Conservation (phyloP, 2,888 invertebrate genomes). For the Meteorus cinctellus region DNA sequence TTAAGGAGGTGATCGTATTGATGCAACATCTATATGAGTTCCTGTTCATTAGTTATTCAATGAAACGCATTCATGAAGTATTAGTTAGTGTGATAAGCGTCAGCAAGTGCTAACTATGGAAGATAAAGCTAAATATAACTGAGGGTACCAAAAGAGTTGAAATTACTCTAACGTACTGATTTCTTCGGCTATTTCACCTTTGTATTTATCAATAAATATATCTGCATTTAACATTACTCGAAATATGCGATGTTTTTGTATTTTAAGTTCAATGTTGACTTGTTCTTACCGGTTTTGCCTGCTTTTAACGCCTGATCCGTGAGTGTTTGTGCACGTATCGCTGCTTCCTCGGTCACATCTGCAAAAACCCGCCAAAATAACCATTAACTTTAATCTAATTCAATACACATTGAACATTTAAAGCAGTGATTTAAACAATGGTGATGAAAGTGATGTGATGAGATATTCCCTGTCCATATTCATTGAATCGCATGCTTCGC, state of each 20-base stretch:
- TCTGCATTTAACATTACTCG: neutral
- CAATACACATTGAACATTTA: constrained; percentile 62
- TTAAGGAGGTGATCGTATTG: neutral
- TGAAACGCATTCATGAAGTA: constrained; percentile 69
- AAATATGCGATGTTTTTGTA: constrained; percentile 17
- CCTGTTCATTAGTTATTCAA: constrained; percentile 56
- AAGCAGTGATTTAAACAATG: constrained; percentile 71
- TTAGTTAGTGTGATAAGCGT: constrained; percentile 72
- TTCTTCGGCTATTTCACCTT: constrained; percentile 59
- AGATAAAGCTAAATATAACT: constrained; percentile 74
- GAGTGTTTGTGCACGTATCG: constrained; percentile 67
- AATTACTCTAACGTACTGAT: constrained; percentile 65
- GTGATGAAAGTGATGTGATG: constrained; percentile 72
- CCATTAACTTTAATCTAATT: constrained; percentile 40
- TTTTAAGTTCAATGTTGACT: constrained; percentile 12
- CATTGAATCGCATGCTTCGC: constrained; percentile 71
- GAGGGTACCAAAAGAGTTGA: constrained; percentile 71
- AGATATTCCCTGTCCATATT: constrained; percentile 70
- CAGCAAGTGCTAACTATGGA: constrained; percentile 73
- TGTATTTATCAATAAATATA: constrained; percentile 47
- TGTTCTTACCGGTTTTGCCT: constrained; percentile 67
- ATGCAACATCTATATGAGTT: constrained; percentile 16
- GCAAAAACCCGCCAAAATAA: constrained; percentile 51
- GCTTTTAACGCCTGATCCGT: constrained; percentile 61
- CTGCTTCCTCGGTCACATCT: constrained; percentile 71